Conservation (phyloP, 2,797 vertebrate species). For the Pampus argenteus region DNA sequence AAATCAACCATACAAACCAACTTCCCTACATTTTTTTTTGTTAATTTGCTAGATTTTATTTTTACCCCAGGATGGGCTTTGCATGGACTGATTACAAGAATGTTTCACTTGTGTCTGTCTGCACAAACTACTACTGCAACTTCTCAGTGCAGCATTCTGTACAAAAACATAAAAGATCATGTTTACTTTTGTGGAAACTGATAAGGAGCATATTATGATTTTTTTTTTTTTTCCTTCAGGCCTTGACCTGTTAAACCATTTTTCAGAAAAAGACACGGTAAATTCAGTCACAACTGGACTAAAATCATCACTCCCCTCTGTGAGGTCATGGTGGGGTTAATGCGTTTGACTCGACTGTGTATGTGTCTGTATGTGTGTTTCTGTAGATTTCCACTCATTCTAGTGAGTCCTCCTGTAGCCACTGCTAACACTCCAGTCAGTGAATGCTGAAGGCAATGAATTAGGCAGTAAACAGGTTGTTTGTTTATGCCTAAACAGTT, state of each 20-base stretch:
- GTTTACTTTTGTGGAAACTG: not conserved
- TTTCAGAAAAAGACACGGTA: not conserved
- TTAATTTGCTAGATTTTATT: not conserved
- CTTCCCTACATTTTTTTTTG: not conserved
- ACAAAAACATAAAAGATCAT: not conserved
- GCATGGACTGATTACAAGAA: not conserved
- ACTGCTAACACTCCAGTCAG: constrained; percentile 35
- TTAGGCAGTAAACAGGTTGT: constrained; percentile 62
- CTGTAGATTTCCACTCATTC: constrained; percentile 13
- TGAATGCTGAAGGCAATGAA: constrained; percentile 41
- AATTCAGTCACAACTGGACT: not conserved
- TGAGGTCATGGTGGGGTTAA: not conserved
- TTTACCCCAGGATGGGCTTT: not conserved
- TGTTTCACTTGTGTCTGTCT: not conserved
- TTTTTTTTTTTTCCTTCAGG: not conserved
- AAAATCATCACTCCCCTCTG: not conserved
- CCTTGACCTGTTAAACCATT: not conserved
- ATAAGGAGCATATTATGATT: not conserved
- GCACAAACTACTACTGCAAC: no score
- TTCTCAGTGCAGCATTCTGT: not conserved
- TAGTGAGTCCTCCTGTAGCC: constrained; percentile 13
- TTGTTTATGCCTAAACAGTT: constrained; percentile 62
- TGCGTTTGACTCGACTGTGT: not conserved
- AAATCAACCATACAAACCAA: not conserved
- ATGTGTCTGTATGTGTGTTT: constrained; percentile 10